Base-by-base conservation (phyloP, 2,888 invertebrate genomes). In the Taphrorychus bicolor region DNA sequence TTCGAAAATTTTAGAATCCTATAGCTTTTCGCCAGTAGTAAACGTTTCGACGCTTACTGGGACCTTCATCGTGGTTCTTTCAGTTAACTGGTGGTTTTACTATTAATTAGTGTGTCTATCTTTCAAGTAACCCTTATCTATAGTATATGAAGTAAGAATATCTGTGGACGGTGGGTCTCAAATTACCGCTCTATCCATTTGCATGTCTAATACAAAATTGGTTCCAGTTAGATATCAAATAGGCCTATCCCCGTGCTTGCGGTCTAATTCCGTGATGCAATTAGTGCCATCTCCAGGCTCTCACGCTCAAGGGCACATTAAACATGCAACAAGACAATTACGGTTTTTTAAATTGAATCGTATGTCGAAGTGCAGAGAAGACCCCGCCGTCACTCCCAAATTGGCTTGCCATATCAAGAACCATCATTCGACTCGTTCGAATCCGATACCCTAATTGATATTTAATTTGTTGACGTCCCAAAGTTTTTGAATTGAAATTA, bases 391-490 rank as follows among this genome's bases (percentile, higher is more conserved):
- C 21, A 41, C 49, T 53, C 5, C 40, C 5, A 66, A 59, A 49
- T 59, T 66, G 24, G 66, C 53, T n/a, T 52, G 52, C 57, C 45
- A 45, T 59, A 59, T 65, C 59, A 57, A 57, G 56, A 60, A 66
- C 53, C 41, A 22, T 24, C 59, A 48, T 54, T 54, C 32, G n/a
- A 32, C 22, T 54, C 54, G 17, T 32, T 54, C 67, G 32, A 24
- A 52, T 58, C 48, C 62, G 62, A 59, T 62, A 61, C 61, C 57
- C 58, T 67, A 67, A 67, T 63, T 67, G 53, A 58, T 59, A 67
- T 67, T 67, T 67, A 67, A 67, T 67, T 62, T 53, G 67, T 53
- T 59, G 62, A 67, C 61, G 58, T 61, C 42, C 66, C 42, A 18
- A 67, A 67, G 48, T 59, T 67, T 67, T 62, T 58, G 40, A 45